These are phyloP conservation scores for Goniozus legneri DNA, from an alignment of 1,140 invertebrate species.

Conservation along the genomic window DNA sequence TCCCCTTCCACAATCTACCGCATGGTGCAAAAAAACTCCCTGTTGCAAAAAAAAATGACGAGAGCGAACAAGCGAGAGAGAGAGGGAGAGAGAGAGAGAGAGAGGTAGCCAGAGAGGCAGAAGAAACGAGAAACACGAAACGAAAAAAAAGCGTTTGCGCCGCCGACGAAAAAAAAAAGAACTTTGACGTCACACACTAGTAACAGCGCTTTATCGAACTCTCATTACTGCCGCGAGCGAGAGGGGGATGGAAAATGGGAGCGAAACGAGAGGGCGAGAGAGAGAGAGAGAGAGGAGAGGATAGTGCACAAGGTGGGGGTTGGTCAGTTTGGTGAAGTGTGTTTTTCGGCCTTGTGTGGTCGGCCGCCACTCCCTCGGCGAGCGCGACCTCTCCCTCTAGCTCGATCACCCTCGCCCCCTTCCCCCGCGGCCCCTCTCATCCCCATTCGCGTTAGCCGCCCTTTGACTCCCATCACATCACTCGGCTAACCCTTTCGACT, in stretches of 20 bases:
- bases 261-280: conserved; percentile 5
- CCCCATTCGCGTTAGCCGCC: too few species aligned
- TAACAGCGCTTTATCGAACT: conserved; percentile 55
- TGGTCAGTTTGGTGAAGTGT: conserved; percentile 41
- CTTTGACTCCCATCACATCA: conserved; percentile 17
- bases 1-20: neutral
- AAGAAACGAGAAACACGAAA: neutral
- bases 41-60: too few species aligned
- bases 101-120: neutral
- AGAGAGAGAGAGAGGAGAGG: neutral
- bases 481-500: conserved; percentile 20
- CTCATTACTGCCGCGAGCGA: conserved; percentile 45
- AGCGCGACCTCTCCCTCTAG: conserved; percentile 19
- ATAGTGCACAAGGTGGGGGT: conserved; percentile 2
- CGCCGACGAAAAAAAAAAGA: conserved; percentile 9
- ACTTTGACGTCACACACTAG: conserved; percentile 47
- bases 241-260: conserved; percentile 14
- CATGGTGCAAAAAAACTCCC: conserved; percentile 24
- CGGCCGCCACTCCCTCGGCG: conserved; percentile 43
- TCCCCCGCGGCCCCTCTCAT: conserved; percentile 10
- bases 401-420: conserved; percentile 13
- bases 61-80: too few species aligned
- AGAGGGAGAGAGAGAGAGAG: too few species aligned
- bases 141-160: neutral
- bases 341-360: conserved; percentile 54